Evolutionary conservation across 2,113 vertebrate species (phyloP).

Genomic region (Macheiramphus alcinus): DNA sequence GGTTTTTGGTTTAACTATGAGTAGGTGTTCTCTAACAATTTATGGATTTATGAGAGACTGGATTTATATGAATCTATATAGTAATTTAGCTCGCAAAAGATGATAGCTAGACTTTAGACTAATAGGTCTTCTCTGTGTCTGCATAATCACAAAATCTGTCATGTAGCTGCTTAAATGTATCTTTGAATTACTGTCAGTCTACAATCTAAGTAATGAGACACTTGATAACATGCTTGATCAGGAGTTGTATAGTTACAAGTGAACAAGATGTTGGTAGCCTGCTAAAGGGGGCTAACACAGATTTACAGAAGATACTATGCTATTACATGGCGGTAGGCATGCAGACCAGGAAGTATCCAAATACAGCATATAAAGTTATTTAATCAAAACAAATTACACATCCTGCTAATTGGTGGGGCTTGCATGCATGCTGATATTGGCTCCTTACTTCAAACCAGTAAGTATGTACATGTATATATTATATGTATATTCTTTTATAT

Average conservation of each 20-base stretch:
- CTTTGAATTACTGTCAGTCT: not conserved
- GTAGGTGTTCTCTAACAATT: not conserved
- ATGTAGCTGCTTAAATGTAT: not conserved
- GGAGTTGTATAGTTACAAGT: not conserved
- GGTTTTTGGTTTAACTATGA: not conserved
- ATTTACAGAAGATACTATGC: not conserved
- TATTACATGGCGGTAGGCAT: not conserved
- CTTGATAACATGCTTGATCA: not conserved
- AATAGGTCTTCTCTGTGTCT: not conserved
- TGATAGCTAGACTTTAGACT: not conserved
- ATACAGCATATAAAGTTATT: not conserved
- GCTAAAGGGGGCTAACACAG: not conserved
- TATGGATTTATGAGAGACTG: not conserved
- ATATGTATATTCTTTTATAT: not conserved
- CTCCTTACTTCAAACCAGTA: not conserved
- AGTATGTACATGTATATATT: not conserved
- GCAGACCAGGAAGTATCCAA: not conserved
- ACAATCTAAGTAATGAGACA: not conserved
- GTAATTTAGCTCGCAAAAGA: not conserved
- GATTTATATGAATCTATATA: not conserved
- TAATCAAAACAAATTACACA: not conserved
- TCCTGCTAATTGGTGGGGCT: not conserved
- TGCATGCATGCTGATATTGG: not conserved
- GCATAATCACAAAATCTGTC: not conserved
- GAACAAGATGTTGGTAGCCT: not conserved